Percentiles rank a stretch among this genome's conserved stretches.
These are phyloP conservation scores for Boloria euphrosyne DNA, from an alignment of 2,888 invertebrate species.

Conservation along the genomic window DNA sequence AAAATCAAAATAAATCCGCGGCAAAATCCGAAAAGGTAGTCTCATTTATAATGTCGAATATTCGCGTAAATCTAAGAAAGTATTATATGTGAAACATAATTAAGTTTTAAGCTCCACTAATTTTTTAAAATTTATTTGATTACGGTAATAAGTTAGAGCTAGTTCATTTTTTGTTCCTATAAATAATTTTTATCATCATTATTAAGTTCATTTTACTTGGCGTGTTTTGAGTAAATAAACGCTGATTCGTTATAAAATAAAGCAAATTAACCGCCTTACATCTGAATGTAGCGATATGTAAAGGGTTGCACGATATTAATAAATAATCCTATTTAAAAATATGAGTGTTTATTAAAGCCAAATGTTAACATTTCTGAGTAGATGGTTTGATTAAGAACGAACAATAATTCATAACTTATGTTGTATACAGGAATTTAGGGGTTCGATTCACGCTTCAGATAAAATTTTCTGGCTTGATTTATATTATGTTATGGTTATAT, in stretches of 20 bases:
- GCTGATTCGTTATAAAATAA: conserved; percentile 9
- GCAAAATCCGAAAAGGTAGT: too few species aligned
- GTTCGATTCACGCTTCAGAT: conserved; percentile 13
- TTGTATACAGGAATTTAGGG: background rate
- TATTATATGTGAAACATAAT: background rate
- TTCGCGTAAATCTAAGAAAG: too few species aligned
- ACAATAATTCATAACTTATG: too few species aligned
- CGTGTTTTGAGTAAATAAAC: conserved; percentile 17
- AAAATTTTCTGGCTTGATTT: background rate
- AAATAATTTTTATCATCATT: conserved; percentile 4
- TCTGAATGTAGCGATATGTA: too few species aligned
- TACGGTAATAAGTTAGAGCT: conserved; percentile 10
- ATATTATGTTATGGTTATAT: too few species aligned
- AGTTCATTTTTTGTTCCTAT: conserved; percentile 1
- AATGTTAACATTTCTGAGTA: too few species aligned
- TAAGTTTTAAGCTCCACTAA: background rate
- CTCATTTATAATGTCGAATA: too few species aligned
- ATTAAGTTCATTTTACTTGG: conserved; percentile 3
- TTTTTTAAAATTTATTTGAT: conserved; percentile 4
- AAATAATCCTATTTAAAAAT: too few species aligned
- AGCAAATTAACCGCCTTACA: conserved; percentile 8
- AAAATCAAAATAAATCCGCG: too few species aligned
- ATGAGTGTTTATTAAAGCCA: too few species aligned
- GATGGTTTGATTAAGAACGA: too few species aligned
- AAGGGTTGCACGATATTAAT: too few species aligned